Percentiles rank a stretch among this genome's conserved stretches.
phyloP scores from a whole-genome alignment of 2,113 vertebrate genomes.

The Leptosomus discolor region DNA sequence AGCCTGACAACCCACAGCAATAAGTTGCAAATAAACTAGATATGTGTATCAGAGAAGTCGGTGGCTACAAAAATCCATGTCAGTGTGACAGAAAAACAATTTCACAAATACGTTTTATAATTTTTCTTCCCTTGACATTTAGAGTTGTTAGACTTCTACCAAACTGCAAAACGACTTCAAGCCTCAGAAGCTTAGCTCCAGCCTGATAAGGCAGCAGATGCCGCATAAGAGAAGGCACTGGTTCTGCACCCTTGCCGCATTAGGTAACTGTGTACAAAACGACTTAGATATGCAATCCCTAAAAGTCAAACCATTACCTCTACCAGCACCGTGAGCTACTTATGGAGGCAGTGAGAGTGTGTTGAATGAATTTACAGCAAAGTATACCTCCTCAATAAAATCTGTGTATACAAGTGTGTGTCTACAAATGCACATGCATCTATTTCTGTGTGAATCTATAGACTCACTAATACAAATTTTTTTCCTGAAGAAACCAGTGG shows the following conservation, averaged over 20 bases:
- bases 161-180: slow-evolving; percentile 7
- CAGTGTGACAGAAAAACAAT: neutral
- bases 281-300: neutral
- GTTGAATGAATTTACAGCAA: neutral
- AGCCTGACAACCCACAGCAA: neutral
- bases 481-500: neutral
- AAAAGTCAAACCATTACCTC: neutral
- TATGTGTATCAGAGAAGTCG: neutral
- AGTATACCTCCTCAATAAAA: neutral
- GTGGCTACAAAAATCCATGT: neutral
- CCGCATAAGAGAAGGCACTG: neutral
- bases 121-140: neutral
- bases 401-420: neutral
- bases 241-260: neutral
- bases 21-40: neutral
- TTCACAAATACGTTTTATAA: neutral
- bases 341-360: neutral
- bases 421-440: neutral
- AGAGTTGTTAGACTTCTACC: neutral
- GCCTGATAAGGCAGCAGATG: neutral
- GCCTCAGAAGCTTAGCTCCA: neutral
- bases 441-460: neutral
- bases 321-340: neutral
- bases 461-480: neutral
- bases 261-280: neutral